Base-by-base conservation (phyloP, 2,113 vertebrate genomes). In the Heteronetta atricapilla region DNA sequence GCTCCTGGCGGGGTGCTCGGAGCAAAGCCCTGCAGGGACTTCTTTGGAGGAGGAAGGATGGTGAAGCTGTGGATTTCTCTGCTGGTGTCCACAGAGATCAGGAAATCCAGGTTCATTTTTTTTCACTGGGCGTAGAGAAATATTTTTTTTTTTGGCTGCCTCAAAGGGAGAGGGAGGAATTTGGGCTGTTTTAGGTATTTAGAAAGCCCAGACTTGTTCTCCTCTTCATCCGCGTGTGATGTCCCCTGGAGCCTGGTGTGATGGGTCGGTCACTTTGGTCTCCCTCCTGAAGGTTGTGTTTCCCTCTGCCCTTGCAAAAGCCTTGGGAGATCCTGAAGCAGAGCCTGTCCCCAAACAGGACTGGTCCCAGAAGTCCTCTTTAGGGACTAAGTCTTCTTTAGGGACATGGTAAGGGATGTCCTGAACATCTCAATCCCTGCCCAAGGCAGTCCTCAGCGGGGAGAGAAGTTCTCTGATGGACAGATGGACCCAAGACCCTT, bases 321-420 rank as follows among this genome's bases (percentile, higher is more conserved):
- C 13, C 6, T 26, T 34, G 26, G 8, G 44, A 78, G 13, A 21
- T 17, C 26, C 42, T 55, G 58, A 50, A 82, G 22, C 23, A 36
- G 33, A 34, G 25, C 5, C 7, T 58, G 31, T 14, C 1, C 23
- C 8, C 20, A 21, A 2, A 11, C 46, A n/a, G 48, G 19, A 10
- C 53, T 81, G 59, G 8, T 21, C 25, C 46, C 16, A 56, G 6
- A 68, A 67, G 13, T 74, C n/a, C 53, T 52, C 8, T 91, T 62
- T 53, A 66, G 8, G 8, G 20, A 7, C 7, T 13, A 68, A 67
- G 16, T 74, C n/a, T 48, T 52, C 8, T 91, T 62, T 53, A 66
- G 8, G 8, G 17, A 7, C 7, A 4, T 3, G 4, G 4, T 34
- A 46, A 56, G 4, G 5, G 10, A 1, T 28, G 9, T 29, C 55